Percentiles rank a stretch among this genome's conserved stretches.
These are phyloP conservation scores for Charadrius vociferus DNA, from an alignment of 2,113 vertebrate genomes.

Conservation along the genomic window DNA sequence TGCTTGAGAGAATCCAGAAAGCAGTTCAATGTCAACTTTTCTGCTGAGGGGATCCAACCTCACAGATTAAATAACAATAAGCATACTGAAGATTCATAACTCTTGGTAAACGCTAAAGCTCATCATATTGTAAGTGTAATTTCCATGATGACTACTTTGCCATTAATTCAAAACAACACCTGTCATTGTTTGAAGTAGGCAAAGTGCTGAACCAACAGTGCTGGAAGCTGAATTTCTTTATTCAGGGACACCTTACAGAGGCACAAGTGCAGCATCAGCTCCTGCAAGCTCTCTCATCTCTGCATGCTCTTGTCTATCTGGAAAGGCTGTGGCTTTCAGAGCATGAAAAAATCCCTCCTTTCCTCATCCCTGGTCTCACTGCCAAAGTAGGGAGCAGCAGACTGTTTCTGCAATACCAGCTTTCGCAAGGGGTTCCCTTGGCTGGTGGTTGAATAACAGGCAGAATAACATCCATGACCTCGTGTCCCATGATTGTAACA, in stretches of 20 bases:
- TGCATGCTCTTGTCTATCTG: accelerated
- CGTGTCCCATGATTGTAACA: accelerated
- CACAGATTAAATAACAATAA: not conserved
- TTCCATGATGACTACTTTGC: not conserved
- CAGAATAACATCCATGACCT: not conserved
- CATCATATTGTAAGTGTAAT: not conserved
- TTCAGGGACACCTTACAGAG: not conserved
- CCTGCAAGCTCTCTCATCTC: not conserved
- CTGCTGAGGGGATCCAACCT: not conserved
- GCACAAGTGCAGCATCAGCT: not conserved
- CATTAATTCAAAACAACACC: constrained; percentile 28
- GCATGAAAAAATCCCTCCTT: not conserved
- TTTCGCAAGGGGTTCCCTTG: not conserved
- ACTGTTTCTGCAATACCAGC: not conserved
- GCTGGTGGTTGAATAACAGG: not conserved
- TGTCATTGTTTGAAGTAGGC: constrained; percentile 27
- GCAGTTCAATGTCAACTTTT: not conserved
- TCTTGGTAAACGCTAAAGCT: not conserved
- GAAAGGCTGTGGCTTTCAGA: not conserved
- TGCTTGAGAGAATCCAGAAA: constrained; percentile 14
- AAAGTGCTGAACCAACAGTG: not conserved
- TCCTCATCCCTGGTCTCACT: not conserved
- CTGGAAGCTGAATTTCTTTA: not conserved
- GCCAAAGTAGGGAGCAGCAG: not conserved
- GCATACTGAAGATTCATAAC: not conserved